phyloP scores from a whole-genome alignment of 2,113 vertebrate genomes.

The Oreochromis tanganicae region DNA sequence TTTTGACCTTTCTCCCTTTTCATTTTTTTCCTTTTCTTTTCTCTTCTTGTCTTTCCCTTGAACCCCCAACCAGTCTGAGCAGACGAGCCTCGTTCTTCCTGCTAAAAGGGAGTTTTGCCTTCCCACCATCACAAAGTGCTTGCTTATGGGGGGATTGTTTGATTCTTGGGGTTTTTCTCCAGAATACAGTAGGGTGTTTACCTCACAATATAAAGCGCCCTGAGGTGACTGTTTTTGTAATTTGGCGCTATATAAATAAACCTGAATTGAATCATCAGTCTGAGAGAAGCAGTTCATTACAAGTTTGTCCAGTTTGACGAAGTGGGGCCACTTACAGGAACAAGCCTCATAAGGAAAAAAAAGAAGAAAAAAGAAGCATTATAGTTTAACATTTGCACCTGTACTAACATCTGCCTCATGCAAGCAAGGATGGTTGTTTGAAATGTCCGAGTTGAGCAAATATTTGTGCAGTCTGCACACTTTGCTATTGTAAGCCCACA shows the following conservation, averaged over 20 bases:
- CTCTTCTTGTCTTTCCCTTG: background rate
- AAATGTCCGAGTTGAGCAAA: background rate
- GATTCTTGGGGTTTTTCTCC: background rate
- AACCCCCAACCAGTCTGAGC: background rate
- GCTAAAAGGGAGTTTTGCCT: background rate
- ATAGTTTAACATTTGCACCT: background rate
- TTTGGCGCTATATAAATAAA: background rate
- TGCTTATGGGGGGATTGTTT: background rate
- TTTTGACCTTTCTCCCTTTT: background rate
- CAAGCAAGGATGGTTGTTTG: background rate
- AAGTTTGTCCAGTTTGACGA: background rate
- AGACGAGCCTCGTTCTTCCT: background rate
- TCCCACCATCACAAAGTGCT: background rate
- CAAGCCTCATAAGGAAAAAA: background rate
- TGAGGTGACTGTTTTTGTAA: background rate
- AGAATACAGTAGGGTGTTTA: background rate
- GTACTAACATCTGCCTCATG: background rate
- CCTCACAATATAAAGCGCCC: background rate
- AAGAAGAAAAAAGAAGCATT: background rate
- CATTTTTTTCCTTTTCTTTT: background rate
- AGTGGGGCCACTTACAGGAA: background rate
- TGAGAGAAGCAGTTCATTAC: background rate
- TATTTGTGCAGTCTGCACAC: background rate
- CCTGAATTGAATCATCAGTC: background rate
- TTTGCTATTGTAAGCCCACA: background rate